Evolutionary conservation across 2,113 vertebrate species (phyloP).

Genomic region (Heterotilapia buettikoferi): DNA sequence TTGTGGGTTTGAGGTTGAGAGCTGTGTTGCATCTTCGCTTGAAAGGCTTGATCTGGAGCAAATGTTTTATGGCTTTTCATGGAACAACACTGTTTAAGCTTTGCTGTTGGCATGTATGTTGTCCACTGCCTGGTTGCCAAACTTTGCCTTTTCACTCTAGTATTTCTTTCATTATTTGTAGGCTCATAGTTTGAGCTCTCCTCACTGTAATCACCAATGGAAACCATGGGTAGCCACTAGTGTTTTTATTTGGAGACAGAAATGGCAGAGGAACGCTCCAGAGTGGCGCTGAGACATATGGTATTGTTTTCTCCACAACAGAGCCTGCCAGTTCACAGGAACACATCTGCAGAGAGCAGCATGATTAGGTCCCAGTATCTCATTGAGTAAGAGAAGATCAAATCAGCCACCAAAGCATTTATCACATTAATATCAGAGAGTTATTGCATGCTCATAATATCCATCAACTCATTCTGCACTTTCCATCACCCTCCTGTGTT

Average conservation of each 20-base stretch:
- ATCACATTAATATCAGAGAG: slow-evolving; percentile 42
- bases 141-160: slow-evolving; percentile 25
- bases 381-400: slow-evolving; percentile 19
- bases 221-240: slow-evolving; percentile 52
- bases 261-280: slow-evolving; percentile 26
- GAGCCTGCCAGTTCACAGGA: slow-evolving; percentile 15
- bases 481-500: slow-evolving; percentile 13
- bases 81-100: slow-evolving; percentile 37
- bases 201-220: slow-evolving; percentile 49
- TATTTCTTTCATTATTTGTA: slow-evolving; percentile 36
- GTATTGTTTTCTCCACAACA: slow-evolving; percentile 55
- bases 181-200: background rate
- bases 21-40: slow-evolving; percentile 18
- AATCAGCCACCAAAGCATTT: slow-evolving; percentile 42
- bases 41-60: slow-evolving; percentile 15
- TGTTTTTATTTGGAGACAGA: slow-evolving; percentile 47
- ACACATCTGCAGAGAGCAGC: slow-evolving; percentile 7
- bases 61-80: slow-evolving; percentile 33
- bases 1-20: background rate
- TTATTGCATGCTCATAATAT: slow-evolving; percentile 3
- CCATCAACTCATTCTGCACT: background rate
- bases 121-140: slow-evolving; percentile 60
- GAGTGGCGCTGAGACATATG: slow-evolving; percentile 55
- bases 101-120: slow-evolving; percentile 24
- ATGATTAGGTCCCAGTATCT: slow-evolving; percentile 11